Conservation (phyloP, 2,888 invertebrate species). For the Dascillus cervinus region DNA sequence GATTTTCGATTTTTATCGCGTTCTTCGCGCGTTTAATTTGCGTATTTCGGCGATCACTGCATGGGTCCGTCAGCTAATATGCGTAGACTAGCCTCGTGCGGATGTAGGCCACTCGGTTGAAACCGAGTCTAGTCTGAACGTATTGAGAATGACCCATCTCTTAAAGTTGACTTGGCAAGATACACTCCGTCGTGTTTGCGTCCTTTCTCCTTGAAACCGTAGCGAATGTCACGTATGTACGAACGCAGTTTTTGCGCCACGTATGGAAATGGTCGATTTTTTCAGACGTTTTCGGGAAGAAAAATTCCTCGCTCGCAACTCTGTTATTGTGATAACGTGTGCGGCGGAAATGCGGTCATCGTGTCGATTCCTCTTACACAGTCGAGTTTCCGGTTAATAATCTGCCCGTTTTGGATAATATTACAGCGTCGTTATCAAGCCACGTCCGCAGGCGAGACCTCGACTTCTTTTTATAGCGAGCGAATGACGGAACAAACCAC, state of each 20-base stretch:
- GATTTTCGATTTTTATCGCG: no score
- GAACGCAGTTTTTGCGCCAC: slow-evolving; percentile 7
- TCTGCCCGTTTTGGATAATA: background rate
- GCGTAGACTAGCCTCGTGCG: slow-evolving; percentile 10
- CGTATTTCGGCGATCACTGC: slow-evolving; percentile 13
- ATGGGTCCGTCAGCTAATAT: slow-evolving; percentile 11
- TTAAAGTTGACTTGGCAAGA: slow-evolving; percentile 4
- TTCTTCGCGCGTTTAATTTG: slow-evolving; percentile 4
- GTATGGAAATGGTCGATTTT: no score
- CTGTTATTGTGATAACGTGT: background rate
- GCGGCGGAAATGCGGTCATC: slow-evolving; percentile 1
- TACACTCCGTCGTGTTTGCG: slow-evolving; percentile 6
- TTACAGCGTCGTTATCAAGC: background rate
- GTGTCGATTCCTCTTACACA: background rate
- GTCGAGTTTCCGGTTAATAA: background rate
- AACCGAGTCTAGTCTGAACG: slow-evolving; percentile 3
- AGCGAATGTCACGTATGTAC: slow-evolving; percentile 9
- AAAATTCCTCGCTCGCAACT: background rate
- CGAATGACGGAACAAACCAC: no score
- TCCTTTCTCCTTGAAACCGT: slow-evolving; percentile 12
- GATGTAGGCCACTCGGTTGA: slow-evolving; percentile 14
- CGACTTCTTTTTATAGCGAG: background rate
- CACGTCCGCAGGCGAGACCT: background rate
- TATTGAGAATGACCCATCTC: slow-evolving; percentile 8
- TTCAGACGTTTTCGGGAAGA: no score